These are phyloP conservation scores for Fulica atra DNA, from an alignment of 2,113 vertebrate genomes.

Conservation along the genomic window DNA sequence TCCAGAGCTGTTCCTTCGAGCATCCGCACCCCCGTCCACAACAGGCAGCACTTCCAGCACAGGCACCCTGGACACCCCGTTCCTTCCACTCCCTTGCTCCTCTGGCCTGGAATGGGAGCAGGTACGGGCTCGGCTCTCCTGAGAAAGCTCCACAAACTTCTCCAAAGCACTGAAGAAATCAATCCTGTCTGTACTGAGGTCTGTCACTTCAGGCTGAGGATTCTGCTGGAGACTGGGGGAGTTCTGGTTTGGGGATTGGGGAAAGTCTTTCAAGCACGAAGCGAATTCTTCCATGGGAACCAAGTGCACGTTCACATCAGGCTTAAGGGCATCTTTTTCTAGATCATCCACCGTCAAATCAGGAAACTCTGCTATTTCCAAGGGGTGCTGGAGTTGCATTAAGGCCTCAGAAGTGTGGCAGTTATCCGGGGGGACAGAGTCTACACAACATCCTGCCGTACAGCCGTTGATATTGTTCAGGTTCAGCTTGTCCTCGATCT, in stretches of 20 bases:
- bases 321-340: slow-evolving; percentile 80
- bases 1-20: slow-evolving; percentile 64
- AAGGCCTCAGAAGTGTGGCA: slow-evolving; percentile 75
- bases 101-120: slow-evolving; percentile 76
- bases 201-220: slow-evolving; percentile 67
- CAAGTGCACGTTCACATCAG: slow-evolving; percentile 75
- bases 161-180: slow-evolving; percentile 93
- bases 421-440: slow-evolving; percentile 72
- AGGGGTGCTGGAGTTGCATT: slow-evolving; percentile 66
- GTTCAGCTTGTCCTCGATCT: slow-evolving; percentile 82
- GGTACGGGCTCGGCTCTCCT: slow-evolving; percentile 77
- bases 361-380: slow-evolving; percentile 66
- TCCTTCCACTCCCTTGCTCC: slow-evolving; percentile 75
- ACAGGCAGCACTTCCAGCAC: slow-evolving; percentile 58
- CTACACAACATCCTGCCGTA: slow-evolving; percentile 69
- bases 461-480: slow-evolving; percentile 82
- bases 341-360: slow-evolving; percentile 77
- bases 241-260: slow-evolving; percentile 72
- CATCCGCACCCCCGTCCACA: slow-evolving; percentile 40
- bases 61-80: slow-evolving; percentile 57
- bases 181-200: slow-evolving; percentile 87
- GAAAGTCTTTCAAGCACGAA: slow-evolving; percentile 71
- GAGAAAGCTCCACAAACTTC: slow-evolving; percentile 91
- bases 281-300: slow-evolving; percentile 79
- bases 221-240: slow-evolving; percentile 60